phyloP scores from a whole-genome alignment of 92 coral and sea anemone genomes.

The Pocillopora grandis region DNA sequence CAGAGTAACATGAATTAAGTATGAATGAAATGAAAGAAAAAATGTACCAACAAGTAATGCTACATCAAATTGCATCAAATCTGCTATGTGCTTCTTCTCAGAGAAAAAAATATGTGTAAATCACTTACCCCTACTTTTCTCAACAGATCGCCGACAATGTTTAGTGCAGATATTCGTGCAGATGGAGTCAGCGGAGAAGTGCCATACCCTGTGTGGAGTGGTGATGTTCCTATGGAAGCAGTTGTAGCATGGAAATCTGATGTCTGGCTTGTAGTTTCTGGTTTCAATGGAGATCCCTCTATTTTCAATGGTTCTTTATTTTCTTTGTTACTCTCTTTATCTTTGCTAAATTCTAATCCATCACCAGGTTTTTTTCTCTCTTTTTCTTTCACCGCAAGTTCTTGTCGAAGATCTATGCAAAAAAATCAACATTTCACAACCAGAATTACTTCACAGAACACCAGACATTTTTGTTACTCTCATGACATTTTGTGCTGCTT shows the following conservation, averaged over 20 bases:
- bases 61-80: too few relatives aligned
- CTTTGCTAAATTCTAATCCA: constrained; percentile 42
- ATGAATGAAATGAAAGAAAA: too few relatives aligned
- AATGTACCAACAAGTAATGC: too few relatives aligned
- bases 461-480: neutral
- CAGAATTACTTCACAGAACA: neutral
- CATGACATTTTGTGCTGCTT: too few relatives aligned
- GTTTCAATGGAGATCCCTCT: constrained; percentile 64
- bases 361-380: constrained; percentile 81
- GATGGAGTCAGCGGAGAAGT: constrained; percentile 98
- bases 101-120: neutral
- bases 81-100: neutral
- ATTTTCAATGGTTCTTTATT: constrained; percentile 74
- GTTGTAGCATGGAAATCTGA: constrained; percentile 59
- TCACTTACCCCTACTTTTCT: constrained; percentile 97
- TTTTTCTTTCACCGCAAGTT: constrained; percentile 86
- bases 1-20: neutral
- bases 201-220: constrained; percentile 86
- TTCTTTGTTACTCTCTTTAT: constrained; percentile 77
- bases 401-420: constrained; percentile 85
- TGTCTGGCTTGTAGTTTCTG: constrained; percentile 55
- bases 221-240: constrained; percentile 88
- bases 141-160: constrained; percentile 96
- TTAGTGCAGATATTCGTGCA: constrained; percentile 96
- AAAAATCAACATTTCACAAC: neutral